These are phyloP conservation scores for Habrosyne pyritoides DNA, from an alignment of 2,888 invertebrate genomes.

Conservation along the genomic window DNA sequence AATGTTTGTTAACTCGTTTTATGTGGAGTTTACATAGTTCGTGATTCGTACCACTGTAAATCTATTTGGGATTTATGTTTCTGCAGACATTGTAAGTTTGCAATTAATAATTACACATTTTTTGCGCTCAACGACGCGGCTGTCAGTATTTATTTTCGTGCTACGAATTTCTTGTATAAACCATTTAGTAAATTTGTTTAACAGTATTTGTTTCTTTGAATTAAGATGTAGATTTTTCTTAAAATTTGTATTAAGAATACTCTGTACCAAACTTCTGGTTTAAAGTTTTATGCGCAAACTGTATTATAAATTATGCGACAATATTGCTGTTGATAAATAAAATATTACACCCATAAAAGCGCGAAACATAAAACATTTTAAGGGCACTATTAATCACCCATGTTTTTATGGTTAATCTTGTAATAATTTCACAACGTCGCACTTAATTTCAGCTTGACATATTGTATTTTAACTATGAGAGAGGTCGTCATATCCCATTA, in stretches of 20 bases:
- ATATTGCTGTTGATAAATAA: neutral
- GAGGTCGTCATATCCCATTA: neutral
- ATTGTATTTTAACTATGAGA: neutral
- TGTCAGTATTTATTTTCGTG: conserved; percentile 6
- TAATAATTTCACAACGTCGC: neutral
- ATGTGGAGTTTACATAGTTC: conserved; percentile 18
- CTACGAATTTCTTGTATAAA: neutral
- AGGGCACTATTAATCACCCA: neutral
- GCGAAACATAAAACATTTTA: neutral
- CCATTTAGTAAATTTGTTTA: neutral
- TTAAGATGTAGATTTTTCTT: neutral
- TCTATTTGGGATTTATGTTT: conserved; percentile 10
- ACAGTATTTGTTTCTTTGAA: neutral
- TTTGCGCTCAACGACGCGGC: neutral
- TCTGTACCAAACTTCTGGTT: neutral
- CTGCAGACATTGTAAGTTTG: conserved; percentile 5
- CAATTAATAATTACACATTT: conserved; percentile 5
- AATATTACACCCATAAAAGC: neutral
- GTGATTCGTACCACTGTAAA: conserved; percentile 17
- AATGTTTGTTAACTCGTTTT: conserved; percentile 18
- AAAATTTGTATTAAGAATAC: neutral
- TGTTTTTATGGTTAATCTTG: neutral
- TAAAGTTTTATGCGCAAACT: too few species aligned
- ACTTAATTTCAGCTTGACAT: conserved; percentile 1
- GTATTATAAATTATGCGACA: neutral